Base-by-base conservation (phyloP, 1,140 invertebrate genomes). In the Triops cancriformis region DNA sequence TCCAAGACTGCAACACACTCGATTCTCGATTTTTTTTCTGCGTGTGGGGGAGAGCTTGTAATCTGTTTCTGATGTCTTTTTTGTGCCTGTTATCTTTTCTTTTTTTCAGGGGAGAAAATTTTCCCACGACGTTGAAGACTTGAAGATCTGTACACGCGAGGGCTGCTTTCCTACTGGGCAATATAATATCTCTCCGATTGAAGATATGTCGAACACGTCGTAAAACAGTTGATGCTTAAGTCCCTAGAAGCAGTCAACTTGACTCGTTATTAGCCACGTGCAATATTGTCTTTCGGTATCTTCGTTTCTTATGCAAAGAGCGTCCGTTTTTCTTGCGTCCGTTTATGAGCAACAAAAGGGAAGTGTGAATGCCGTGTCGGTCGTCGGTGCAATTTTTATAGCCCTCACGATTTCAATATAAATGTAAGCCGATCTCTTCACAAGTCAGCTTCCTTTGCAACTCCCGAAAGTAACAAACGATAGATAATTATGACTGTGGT, bases 151-250 rank as follows among this genome's bases (percentile, higher is more conserved):
- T 37, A 64, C 51, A 64, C 51, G 51, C 51, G 51, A 64, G 51
- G 31, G 51, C 51, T 64, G 23, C 51, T 64, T 64, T 64, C 51
- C 51, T 64, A 14, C 51, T 64, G 51, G 51, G 14, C 51, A 64
- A 64, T 64, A 64, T 64, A 64, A 64, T 64, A 64, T 64, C 31
- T 64, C 18, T 64, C 51, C 23, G 51, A 64, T 18, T 64, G 51
- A 64, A 64, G 51, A 64, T 64, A 64, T 64, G 51, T 64, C 51
- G 51, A 64, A 64, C 51, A 64, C 51, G 51, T 64, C 51, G 51
- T 64, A 64, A 64, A 64, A 18, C 51, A 64, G 51, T 64, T 64
- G 51, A 64, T 64, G 51, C n/a, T 64, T 23, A 64, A 64, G 51
- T 64, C 51, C 18, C 51, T 64, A 64, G 51, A 23, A 64, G 51